Evolutionary conservation across 2,888 invertebrate species (phyloP), one percentile per base, ranked within the genome.

Genomic region (Rhogogaster chlorosoma): DNA sequence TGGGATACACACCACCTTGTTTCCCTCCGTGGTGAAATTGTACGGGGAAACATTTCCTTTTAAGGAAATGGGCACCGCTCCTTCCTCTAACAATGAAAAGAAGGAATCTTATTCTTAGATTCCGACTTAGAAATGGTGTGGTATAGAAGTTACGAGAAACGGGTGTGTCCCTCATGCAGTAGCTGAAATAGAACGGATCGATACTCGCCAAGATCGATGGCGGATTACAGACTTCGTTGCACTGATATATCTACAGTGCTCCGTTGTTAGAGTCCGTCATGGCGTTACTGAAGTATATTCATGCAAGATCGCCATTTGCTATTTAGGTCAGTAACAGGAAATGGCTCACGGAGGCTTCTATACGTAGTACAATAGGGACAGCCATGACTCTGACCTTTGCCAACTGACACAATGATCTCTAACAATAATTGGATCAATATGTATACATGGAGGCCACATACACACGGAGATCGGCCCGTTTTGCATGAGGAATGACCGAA

Each of bases 171-270:
- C 32, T 70, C 32, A 61, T 61, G 61, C 26, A 61, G 70, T 29
- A 42, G 71, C 42, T 73, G 42, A 73, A 73, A 73, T 73, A 73
- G 71, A 73, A 73, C 71, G 42, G 71, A 42, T 73, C 71, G 71
- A 73, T 73, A 73, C 70, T 36, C 32, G 32, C 32, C 70, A 70
- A 70, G 70, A 70, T 70, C 70, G 70, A 70, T 70, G 36, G 6
- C 36, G 32, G 71, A 73, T 38, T 29, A 73, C n/a, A 42, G 18
- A 42, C 42, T 73, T 42, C n/a, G 71, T n/a, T n/a, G n/a, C n/a
- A n/a, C n/a, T n/a, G n/a, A n/a, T n/a, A n/a, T n/a, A n/a, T n/a
- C n/a, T n/a, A n/a, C n/a, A n/a, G n/a, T n/a, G n/a, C n/a, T n/a
- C n/a, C n/a, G n/a, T 26, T 7, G 42, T 42, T 38, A 42, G n/a